phyloP scores from a whole-genome alignment of 2,797 vertebrate species.

The Acanthis flammea region DNA sequence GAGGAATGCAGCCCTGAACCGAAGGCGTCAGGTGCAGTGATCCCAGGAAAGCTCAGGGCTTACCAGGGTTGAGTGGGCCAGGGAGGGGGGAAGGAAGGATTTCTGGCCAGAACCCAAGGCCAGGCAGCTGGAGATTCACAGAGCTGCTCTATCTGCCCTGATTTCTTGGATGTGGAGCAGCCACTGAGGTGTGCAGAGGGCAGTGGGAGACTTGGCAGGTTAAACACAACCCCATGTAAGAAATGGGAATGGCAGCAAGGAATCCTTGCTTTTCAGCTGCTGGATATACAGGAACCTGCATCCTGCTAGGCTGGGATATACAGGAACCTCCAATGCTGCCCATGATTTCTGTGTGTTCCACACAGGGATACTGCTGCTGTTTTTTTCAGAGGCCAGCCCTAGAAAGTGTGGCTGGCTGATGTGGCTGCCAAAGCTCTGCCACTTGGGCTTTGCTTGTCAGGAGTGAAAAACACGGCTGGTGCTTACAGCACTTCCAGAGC shows the following conservation, averaged over 20 bases:
- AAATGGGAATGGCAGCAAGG: not conserved
- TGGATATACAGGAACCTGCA: not conserved
- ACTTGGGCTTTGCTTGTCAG: not conserved
- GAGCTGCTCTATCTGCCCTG: not conserved
- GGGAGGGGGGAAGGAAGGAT: not conserved
- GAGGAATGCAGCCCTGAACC: not conserved
- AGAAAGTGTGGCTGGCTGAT: not conserved
- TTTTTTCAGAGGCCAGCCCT: not conserved
- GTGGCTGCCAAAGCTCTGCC: not conserved
- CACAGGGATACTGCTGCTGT: not conserved
- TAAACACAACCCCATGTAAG: not conserved
- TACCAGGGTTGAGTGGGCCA: accelerated
- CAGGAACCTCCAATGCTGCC: not conserved
- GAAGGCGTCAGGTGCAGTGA: slow-evolving; percentile 34
- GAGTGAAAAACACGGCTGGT: not conserved
- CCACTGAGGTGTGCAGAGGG: accelerated
- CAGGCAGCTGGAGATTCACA: not conserved
- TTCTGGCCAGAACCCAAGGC: not conserved
- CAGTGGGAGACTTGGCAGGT: accelerated
- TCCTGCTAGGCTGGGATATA: not conserved
- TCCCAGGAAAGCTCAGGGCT: not conserved
- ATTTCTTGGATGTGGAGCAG: not conserved
- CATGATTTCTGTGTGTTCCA: not conserved
- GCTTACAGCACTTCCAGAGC: not conserved
- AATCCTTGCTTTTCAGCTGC: not conserved